Percentiles rank a stretch among this genome's conserved stretches.
Conservation (phyloP, 1,140 invertebrate species). For the Drosophila kikkawai region DNA sequence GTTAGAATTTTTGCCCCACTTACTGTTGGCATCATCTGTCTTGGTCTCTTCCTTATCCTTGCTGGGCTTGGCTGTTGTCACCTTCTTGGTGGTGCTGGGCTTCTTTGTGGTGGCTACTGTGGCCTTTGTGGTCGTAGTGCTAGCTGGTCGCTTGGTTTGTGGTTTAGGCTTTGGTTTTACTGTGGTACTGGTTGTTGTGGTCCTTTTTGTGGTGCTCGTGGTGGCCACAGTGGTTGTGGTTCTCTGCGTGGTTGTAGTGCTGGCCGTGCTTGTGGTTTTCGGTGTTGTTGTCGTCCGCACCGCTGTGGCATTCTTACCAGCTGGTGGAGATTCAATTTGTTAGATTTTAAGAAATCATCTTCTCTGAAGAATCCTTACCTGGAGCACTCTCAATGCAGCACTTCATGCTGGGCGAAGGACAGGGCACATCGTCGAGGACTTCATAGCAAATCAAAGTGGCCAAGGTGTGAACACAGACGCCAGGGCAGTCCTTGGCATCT, state of each 20-base stretch:
- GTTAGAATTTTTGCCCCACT: not conserved
- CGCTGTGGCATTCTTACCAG: conserved; percentile 66
- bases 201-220: conserved; percentile 78
- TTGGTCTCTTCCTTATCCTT: conserved; percentile 70
- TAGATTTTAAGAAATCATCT: not conserved
- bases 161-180: conserved; percentile 73
- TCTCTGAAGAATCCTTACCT: conserved; percentile 77
- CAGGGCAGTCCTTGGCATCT: conserved; percentile 93
- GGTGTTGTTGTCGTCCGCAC: conserved; percentile 52
- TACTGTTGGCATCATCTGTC: conserved; percentile 63
- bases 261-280: conserved; percentile 67
- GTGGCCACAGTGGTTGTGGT: conserved; percentile 71
- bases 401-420: conserved; percentile 91
- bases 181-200: conserved; percentile 78
- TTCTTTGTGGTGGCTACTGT: conserved; percentile 75
- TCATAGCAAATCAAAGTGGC: conserved; percentile 93
- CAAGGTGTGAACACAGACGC: conserved; percentile 92
- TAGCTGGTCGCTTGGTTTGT: conserved; percentile 74
- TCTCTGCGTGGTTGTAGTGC: conserved; percentile 83
- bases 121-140: conserved; percentile 81
- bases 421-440: conserved; percentile 92
- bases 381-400: conserved; percentile 90
- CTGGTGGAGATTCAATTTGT: not conserved
- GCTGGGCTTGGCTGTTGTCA: conserved; percentile 50
- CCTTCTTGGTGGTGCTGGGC: conserved; percentile 69